Base-by-base conservation (phyloP, 1,140 invertebrate genomes). In the Caenorhabditis tropicalis region DNA sequence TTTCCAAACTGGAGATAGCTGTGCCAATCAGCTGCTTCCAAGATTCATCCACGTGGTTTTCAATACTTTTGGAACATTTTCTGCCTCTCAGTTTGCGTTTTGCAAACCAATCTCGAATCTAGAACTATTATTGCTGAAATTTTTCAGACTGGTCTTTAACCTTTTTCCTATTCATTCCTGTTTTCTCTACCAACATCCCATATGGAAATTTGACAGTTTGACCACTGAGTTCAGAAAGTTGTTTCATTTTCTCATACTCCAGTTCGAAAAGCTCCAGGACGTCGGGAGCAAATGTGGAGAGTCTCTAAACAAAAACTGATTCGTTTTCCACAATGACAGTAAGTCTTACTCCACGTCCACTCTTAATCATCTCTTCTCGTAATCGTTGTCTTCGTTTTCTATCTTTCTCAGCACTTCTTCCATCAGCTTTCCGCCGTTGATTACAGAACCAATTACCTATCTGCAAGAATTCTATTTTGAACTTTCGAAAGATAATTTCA, bases 31-130 rank as follows among this genome's bases (percentile, higher is more conserved):
- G n/a, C n/a, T n/a, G n/a, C n/a, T n/a, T n/a, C n/a, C n/a, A n/a
- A n/a, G n/a, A n/a, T n/a, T n/a, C n/a, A n/a, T n/a, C n/a, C n/a
- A n/a, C n/a, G n/a, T n/a, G n/a, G 4, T 70, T 70, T 33, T 70
- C n/a, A 31, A 70, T 60, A 29, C 10, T 60, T 21, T 60, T 16
- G 6, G 10, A 9, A 29, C 7, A n/a, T n/a, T 27, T 33, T n/a
- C n/a, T 74, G 19, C 33, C 65, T 9, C 29, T 39, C 3, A 9
- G 6, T 24, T 74, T 74, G 10, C 36, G 15, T 24, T 74, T 74
- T n/a, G 65, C 43, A 24, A 74, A 74, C 65, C 65, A 74, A 46
- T 74, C 65, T 2, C 65, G 36, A 46, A 74, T 74, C 65, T 65
- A 12, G 0, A 65, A 36, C 16, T 27, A 36, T 36, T 9, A 36